These are phyloP conservation scores for Pollenia labialis DNA, from an alignment of 2,888 invertebrate genomes.

Conservation along the genomic window DNA sequence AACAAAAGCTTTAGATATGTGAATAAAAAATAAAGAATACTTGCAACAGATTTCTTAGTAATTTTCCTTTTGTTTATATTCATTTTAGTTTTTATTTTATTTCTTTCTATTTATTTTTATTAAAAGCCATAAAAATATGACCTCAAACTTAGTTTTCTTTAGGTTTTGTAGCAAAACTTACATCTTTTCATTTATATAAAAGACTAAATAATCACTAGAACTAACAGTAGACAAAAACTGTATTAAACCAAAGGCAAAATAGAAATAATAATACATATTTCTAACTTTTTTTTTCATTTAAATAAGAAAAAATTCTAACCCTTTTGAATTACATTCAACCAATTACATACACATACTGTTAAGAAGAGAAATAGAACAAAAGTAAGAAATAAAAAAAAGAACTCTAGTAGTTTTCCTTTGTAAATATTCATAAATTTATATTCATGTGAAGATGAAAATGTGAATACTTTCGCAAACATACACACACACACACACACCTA, in stretches of 20 bases:
- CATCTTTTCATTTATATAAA: constrained; percentile 10
- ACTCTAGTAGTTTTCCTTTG: neutral
- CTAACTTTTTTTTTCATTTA: neutral
- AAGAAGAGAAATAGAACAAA: no score
- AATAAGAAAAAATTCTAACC: constrained; percentile 3
- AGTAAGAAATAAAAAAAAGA: neutral
- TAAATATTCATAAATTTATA: constrained; percentile 28
- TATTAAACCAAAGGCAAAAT: constrained; percentile 58
- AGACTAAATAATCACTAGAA: constrained; percentile 38
- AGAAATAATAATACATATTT: constrained; percentile 48
- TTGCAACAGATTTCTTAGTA: constrained; percentile 18
- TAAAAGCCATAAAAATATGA: constrained; percentile 62
- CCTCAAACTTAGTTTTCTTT: constrained; percentile 57
- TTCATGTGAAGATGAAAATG: constrained; percentile 35
- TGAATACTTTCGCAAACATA: neutral
- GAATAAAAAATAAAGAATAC: neutral
- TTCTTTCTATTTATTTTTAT: constrained; percentile 38
- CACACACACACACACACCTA: neutral
- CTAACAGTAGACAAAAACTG: constrained; percentile 27
- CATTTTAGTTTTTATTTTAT: constrained; percentile 9
- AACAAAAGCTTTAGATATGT: constrained; percentile 15
- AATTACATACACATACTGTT: constrained; percentile 27
- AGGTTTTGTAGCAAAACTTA: constrained; percentile 20
- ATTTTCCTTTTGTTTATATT: constrained; percentile 17
- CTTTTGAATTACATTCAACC: constrained; percentile 52